Conservation (phyloP, 2,888 invertebrate genomes). For the Timema cristinae region DNA sequence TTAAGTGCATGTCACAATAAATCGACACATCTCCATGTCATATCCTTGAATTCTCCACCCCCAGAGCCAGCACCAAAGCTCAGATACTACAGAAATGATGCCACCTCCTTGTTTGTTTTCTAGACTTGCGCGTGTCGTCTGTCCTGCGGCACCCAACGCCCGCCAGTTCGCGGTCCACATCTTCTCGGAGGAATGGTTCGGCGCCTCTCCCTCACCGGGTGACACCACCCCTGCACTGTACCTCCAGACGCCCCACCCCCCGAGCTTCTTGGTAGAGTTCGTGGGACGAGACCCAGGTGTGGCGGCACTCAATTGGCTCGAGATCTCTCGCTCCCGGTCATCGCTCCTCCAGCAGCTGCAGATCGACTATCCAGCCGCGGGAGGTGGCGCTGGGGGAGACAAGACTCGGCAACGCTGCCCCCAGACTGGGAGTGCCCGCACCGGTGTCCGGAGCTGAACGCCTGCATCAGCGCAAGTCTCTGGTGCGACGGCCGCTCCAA, state of each 20-base stretch:
- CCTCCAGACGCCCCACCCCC: constrained; percentile 39
- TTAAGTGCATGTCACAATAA: too few species aligned
- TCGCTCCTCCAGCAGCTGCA: constrained; percentile 57
- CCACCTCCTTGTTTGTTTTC: too few species aligned
- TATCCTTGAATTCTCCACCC: too few species aligned
- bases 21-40: too few species aligned
- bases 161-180: constrained; percentile 67
- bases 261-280: constrained; percentile 62
- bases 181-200: constrained; percentile 76
- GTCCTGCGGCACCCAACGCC: constrained; percentile 66
- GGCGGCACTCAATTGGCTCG: constrained; percentile 75
- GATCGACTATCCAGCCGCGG: constrained; percentile 47
- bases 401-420: constrained; percentile 38
- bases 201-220: constrained; percentile 39
- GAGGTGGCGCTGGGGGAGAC: constrained; percentile 51
- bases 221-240: constrained; percentile 28
- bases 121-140: constrained; percentile 61
- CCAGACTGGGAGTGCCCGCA: constrained; percentile 55
- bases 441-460: constrained; percentile 69
- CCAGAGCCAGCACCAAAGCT: too few species aligned
- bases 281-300: constrained; percentile 67
- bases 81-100: too few species aligned
- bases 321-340: constrained; percentile 61
- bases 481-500: constrained; percentile 71
- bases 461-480: constrained; percentile 68